Conservation (phyloP, 2,888 invertebrate species). For the Drosophila mimica region DNA sequence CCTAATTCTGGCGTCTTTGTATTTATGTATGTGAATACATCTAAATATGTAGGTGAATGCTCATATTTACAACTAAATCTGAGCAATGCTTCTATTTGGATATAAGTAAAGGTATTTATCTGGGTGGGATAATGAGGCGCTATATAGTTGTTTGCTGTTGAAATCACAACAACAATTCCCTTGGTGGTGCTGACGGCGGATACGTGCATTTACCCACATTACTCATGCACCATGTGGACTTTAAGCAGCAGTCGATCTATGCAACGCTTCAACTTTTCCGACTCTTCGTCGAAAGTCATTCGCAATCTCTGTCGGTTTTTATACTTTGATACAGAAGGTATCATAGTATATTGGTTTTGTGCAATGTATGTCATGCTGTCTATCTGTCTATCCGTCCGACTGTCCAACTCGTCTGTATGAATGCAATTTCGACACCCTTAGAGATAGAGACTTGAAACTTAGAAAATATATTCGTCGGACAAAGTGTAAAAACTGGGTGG, state of each 20-base stretch:
- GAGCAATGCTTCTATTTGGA: not conserved
- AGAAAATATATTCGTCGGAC: too few relatives aligned
- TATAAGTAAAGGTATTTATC: not conserved
- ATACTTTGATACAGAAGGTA: too few relatives aligned
- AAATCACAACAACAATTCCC: not conserved
- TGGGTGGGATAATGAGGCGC: constrained; percentile 21
- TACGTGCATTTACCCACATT: constrained; percentile 35
- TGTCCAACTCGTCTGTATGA: too few relatives aligned
- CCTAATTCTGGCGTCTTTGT: not conserved
- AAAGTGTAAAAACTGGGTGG: too few relatives aligned
- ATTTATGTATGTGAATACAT: not conserved
- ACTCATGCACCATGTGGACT: constrained; percentile 70
- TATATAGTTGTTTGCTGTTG: not conserved
- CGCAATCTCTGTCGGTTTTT: constrained; percentile 19
- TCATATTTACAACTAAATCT: not conserved
- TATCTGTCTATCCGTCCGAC: too few relatives aligned
- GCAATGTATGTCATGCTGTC: too few relatives aligned
- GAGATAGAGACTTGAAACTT: too few relatives aligned
- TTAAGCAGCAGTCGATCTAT: constrained; percentile 37
- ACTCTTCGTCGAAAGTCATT: constrained; percentile 35
- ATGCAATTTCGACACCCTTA: too few relatives aligned
- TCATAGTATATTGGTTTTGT: too few relatives aligned
- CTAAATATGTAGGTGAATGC: not conserved
- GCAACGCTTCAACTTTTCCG: not conserved
- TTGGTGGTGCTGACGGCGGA: constrained; percentile 37